Evolutionary conservation across 2,888 invertebrate genomes (phyloP).

Genomic region (Ctena decussata): DNA sequence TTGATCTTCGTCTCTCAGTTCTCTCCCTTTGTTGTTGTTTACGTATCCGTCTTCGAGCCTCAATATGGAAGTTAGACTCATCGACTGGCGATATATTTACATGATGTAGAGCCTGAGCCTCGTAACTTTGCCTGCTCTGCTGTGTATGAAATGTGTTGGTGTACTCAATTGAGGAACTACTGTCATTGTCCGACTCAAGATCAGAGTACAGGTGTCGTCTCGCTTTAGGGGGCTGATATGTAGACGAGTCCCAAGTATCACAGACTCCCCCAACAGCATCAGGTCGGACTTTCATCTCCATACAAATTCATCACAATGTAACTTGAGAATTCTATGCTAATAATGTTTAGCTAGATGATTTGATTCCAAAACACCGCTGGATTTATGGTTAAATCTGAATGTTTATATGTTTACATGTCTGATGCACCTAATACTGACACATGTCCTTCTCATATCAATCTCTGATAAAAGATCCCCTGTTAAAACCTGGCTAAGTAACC

Average conservation of each 20-base stretch:
- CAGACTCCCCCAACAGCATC: constrained; percentile 61
- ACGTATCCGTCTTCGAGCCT: constrained; percentile 30
- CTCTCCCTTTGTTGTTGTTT: constrained; percentile 40
- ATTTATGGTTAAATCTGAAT: too few relatives aligned
- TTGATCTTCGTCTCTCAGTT: constrained; percentile 38
- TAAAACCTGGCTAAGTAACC: too few relatives aligned
- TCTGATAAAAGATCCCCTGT: too few relatives aligned
- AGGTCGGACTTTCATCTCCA: constrained; percentile 58
- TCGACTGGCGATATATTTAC: constrained; percentile 64
- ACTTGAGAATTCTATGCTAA: too few relatives aligned
- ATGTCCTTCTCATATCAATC: too few relatives aligned
- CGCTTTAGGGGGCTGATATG: constrained; percentile 47
- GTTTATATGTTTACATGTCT: too few relatives aligned
- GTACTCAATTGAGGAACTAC: constrained; percentile 46
- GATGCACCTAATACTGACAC: too few relatives aligned
- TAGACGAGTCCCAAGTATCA: constrained; percentile 60
- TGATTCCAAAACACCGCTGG: too few relatives aligned
- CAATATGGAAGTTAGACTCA: constrained; percentile 54
- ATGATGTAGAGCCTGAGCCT: constrained; percentile 31
- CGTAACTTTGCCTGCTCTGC: constrained; percentile 15
- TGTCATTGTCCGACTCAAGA: constrained; percentile 24
- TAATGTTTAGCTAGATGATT: too few relatives aligned
- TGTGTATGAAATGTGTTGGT: constrained; percentile 55
- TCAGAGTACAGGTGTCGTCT: constrained; percentile 52
- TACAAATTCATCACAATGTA: neutral